These are phyloP conservation scores for Chloropsis hardwickii DNA, from an alignment of 2,113 vertebrate genomes.

Conservation along the genomic window DNA sequence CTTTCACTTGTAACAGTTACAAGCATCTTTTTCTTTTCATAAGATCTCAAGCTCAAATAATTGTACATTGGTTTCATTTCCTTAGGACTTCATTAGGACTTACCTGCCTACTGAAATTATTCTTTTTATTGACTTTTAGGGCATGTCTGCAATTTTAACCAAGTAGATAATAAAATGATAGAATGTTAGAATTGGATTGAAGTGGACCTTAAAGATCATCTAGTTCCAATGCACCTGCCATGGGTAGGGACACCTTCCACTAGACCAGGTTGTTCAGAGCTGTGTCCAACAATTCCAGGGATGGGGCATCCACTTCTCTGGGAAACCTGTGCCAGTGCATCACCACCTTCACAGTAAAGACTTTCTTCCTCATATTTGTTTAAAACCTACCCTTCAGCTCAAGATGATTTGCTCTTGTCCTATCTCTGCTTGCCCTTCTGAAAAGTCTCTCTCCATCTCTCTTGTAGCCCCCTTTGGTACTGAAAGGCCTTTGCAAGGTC, in stretches of 20 bases:
- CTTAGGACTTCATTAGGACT: background rate
- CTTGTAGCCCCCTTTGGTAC: background rate
- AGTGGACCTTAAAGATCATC: background rate
- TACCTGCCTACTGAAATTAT: background rate
- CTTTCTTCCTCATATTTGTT: background rate
- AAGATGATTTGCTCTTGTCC: rapidly evolving
- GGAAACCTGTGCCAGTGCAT: background rate
- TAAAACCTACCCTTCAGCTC: background rate
- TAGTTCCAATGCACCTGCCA: background rate
- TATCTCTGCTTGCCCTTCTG: background rate
- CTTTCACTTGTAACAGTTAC: background rate
- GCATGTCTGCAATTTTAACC: background rate
- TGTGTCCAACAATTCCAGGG: background rate
- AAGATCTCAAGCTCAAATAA: background rate
- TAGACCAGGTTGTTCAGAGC: background rate
- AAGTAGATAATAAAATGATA: background rate
- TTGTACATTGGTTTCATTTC: background rate
- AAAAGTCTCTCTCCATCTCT: background rate
- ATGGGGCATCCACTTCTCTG: background rate
- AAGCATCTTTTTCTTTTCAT: background rate
- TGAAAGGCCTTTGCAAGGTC: background rate
- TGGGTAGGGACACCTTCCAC: background rate
- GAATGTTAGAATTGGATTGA: background rate
- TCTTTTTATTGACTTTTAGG: background rate
- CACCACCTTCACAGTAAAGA: background rate